Percentiles rank a stretch among this genome's conserved stretches.
These are phyloP conservation scores for Timandra comae DNA, from an alignment of 2,888 invertebrate genomes.

Conservation along the genomic window DNA sequence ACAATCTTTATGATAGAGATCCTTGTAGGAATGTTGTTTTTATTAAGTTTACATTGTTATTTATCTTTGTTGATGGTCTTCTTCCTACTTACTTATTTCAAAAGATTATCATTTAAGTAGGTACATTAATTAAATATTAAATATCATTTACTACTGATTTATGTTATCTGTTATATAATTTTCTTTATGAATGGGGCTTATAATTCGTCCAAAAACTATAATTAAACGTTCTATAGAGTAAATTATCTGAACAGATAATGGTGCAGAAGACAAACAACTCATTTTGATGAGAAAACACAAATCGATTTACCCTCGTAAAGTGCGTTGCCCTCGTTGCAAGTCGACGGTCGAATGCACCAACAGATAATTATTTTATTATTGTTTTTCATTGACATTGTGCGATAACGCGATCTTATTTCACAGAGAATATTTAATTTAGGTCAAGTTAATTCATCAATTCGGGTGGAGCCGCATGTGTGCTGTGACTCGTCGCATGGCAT, in stretches of 20 bases:
- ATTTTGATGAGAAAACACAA: conserved; percentile 42
- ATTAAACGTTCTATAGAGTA: conserved; percentile 36
- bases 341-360: conserved; percentile 34
- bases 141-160: too few species aligned
- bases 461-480: neutral
- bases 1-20: too few species aligned
- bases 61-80: neutral
- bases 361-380: conserved; percentile 40
- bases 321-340: conserved; percentile 43
- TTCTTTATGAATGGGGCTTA: too few species aligned
- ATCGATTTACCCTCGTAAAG: conserved; percentile 44
- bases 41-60: too few species aligned
- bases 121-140: too few species aligned
- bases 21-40: too few species aligned
- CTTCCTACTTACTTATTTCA: neutral
- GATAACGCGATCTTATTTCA: conserved; percentile 25
- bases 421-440: conserved; percentile 13
- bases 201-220: conserved; percentile 33
- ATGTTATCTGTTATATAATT: too few species aligned
- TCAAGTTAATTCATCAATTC: conserved; percentile 6
- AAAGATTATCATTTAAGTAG: too few species aligned
- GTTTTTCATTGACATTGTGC: conserved; percentile 30
- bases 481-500: neutral
- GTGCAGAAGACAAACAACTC: conserved; percentile 39
- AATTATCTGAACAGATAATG: conserved; percentile 35